Percentiles rank a stretch among this genome's conserved stretches.
Conservation (phyloP, 2,113 vertebrate genomes). For the Enhydra lutris region DNA sequence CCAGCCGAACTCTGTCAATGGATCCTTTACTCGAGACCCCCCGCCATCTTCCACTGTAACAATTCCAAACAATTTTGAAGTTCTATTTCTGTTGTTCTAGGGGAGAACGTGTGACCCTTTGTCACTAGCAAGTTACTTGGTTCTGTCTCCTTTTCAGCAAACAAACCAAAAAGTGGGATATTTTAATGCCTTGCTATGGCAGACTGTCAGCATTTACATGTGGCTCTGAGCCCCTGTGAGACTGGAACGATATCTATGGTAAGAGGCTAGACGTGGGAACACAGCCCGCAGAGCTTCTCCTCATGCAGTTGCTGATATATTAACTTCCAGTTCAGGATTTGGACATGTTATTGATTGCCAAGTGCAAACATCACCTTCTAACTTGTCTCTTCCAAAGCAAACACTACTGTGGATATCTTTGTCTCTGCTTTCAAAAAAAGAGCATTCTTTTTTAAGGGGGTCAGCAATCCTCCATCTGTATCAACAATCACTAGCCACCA, state of each 20-base stretch:
- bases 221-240: background rate
- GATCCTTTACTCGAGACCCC: background rate
- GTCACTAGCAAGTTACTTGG: background rate
- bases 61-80: background rate
- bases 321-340: background rate
- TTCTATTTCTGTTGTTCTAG: background rate
- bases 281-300: background rate
- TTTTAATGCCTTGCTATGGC: background rate
- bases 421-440: background rate
- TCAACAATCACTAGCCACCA: background rate
- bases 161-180: background rate
- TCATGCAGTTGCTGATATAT: background rate
- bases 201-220: background rate
- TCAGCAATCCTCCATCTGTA: background rate
- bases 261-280: background rate
- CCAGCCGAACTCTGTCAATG: background rate
- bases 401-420: background rate
- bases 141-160: background rate
- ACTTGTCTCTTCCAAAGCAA: background rate
- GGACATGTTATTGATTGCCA: background rate
- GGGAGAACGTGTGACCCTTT: background rate
- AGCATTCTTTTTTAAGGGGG: no score
- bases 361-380: background rate
- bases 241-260: background rate
- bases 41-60: background rate